These are phyloP conservation scores for Drosophila trichaetosa DNA, from an alignment of 2,888 invertebrate species.

Conservation along the genomic window DNA sequence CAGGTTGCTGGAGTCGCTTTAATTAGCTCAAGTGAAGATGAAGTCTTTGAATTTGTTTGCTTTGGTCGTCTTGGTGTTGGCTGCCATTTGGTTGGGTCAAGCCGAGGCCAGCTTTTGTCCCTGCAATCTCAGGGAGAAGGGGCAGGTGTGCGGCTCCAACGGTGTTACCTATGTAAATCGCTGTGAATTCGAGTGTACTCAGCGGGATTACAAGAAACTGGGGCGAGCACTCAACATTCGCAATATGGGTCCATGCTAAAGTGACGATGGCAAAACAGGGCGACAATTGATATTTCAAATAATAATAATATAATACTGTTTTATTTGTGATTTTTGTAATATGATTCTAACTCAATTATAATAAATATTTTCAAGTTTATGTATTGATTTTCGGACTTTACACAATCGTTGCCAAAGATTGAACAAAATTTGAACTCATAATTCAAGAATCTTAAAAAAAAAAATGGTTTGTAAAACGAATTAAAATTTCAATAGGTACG, in stretches of 20 bases:
- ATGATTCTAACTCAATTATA: background rate
- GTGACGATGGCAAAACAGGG: background rate
- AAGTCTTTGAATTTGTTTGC: slow-evolving; percentile 64
- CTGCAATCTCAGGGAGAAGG: slow-evolving; percentile 91
- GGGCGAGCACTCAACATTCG: slow-evolving; percentile 70
- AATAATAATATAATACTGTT: background rate
- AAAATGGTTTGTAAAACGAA: background rate
- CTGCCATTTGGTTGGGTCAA: slow-evolving; percentile 45
- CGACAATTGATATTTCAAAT: background rate
- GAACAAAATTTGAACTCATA: background rate
- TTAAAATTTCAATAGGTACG: background rate
- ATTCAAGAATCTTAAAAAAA: background rate
- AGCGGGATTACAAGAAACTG: slow-evolving; percentile 77
- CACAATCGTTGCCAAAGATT: background rate
- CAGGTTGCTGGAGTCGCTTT: background rate
- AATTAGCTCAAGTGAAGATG: slow-evolving; percentile 60
- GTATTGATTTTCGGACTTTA: background rate
- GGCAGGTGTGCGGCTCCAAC: slow-evolving; percentile 96
- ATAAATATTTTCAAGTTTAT: background rate
- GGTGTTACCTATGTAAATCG: slow-evolving; percentile 97
- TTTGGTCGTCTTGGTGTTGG: slow-evolving; percentile 42
- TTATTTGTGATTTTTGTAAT: background rate
- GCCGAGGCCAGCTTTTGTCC: slow-evolving; percentile 88
- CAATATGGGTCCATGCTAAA: slow-evolving; percentile 70
- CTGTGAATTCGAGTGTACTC: slow-evolving; percentile 96